phyloP scores from a whole-genome alignment of 2,888 invertebrate genomes.

The Bembecia ichneumoniformis region DNA sequence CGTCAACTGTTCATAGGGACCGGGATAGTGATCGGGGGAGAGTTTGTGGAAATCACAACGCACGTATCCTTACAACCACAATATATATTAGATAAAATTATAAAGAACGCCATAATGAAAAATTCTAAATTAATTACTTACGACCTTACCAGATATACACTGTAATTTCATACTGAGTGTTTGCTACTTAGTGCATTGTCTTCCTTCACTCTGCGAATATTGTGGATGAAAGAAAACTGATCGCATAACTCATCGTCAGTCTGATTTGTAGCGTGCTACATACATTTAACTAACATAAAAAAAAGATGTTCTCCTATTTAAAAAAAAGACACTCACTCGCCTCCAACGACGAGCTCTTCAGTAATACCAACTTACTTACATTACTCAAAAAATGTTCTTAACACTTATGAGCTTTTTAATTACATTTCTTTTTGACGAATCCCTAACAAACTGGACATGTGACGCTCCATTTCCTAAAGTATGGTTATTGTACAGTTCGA shows the following conservation, averaged over 20 bases:
- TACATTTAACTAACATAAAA: constrained; percentile 49
- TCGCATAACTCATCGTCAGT: constrained; percentile 57
- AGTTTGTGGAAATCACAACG: constrained; percentile 66
- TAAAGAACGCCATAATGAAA: constrained; percentile 75
- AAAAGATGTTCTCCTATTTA: constrained; percentile 53
- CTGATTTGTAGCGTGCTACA: constrained; percentile 63
- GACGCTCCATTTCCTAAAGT: constrained; percentile 65
- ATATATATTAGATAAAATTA: constrained; percentile 78
- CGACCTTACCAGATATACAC: constrained; percentile 68
- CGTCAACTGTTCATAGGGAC: constrained; percentile 13
- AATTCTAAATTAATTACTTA: constrained; percentile 69
- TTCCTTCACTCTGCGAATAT: constrained; percentile 52
- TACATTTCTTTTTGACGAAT: constrained; percentile 57
- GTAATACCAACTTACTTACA: constrained; percentile 65
- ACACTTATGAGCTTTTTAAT: constrained; percentile 60
- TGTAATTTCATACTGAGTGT: constrained; percentile 67
- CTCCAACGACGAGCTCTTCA: constrained; percentile 64
- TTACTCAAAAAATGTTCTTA: constrained; percentile 64
- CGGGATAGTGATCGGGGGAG: constrained; percentile 56
- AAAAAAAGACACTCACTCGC: constrained; percentile 65
- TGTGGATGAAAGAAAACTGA: constrained; percentile 73
- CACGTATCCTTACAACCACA: constrained; percentile 79
- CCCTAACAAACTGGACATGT: constrained; percentile 52
- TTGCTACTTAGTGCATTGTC: constrained; percentile 61
- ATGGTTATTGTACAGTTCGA: constrained; percentile 69